phyloP scores from a whole-genome alignment of 1,140 invertebrate genomes.

The Phthorimaea operculella region DNA sequence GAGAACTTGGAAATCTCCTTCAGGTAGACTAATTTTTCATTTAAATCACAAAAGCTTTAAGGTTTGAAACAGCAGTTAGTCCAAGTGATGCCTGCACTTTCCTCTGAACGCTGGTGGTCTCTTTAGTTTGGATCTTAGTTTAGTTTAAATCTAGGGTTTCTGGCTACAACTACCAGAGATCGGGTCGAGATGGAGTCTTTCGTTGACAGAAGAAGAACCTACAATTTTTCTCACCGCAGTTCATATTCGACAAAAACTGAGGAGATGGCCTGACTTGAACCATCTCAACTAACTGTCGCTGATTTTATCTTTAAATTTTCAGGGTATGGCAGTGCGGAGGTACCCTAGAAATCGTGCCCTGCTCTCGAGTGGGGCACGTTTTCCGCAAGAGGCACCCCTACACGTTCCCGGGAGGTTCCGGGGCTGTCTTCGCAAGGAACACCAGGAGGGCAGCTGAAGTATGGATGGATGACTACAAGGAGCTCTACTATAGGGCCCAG shows the following conservation, averaged over 20 bases:
- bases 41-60: not conserved
- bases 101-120: too few relatives aligned
- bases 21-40: constrained; percentile 38
- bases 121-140: too few relatives aligned
- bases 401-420: constrained; percentile 92
- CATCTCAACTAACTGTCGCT: too few relatives aligned
- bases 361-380: constrained; percentile 90
- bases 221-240: too few relatives aligned
- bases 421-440: constrained; percentile 90
- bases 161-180: too few relatives aligned
- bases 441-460: constrained; percentile 92
- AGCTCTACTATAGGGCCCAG: constrained; percentile 90
- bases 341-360: constrained; percentile 93
- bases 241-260: too few relatives aligned
- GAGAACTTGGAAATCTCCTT: constrained; percentile 72
- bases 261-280: too few relatives aligned
- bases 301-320: constrained; percentile 8
- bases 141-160: too few relatives aligned
- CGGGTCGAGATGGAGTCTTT: too few relatives aligned
- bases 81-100: not conserved
- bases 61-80: constrained; percentile 2
- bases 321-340: constrained; percentile 89
- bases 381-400: constrained; percentile 95
- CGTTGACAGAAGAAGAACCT: too few relatives aligned
- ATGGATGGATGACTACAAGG: constrained; percentile 96